Evolutionary conservation across 2,797 vertebrate species (phyloP).

Genomic region (Diglossa cyanea): DNA sequence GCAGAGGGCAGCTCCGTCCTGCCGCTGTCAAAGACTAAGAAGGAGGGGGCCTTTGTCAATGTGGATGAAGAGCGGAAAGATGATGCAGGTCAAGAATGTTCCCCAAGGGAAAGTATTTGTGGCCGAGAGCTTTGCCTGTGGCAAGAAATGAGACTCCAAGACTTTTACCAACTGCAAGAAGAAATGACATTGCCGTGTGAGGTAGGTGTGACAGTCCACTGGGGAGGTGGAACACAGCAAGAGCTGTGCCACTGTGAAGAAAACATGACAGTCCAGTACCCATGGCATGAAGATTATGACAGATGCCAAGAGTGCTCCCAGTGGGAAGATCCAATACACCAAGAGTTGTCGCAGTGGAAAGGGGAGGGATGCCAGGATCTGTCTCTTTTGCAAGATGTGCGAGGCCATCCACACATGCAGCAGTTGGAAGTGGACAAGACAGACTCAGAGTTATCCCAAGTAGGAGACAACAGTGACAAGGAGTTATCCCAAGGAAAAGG

Average conservation of each 20-base stretch:
- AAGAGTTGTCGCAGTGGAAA: not conserved
- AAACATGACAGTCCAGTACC: not conserved
- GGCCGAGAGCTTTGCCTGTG: not conserved
- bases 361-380: not conserved
- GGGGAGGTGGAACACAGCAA: not conserved
- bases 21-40: not conserved
- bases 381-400: not conserved
- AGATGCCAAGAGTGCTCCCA: not conserved
- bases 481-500: not conserved
- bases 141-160: not conserved
- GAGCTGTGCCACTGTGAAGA: not conserved
- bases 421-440: not conserved
- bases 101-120: too few species aligned
- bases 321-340: not conserved
- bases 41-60: not conserved
- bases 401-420: rapidly evolving
- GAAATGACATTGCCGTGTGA: not conserved
- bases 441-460: not conserved
- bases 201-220: not conserved
- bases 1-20: not conserved
- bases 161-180: not conserved
- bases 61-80: not conserved
- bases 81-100: rapidly evolving
- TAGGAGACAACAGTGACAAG: not conserved
- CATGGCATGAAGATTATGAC: not conserved